Evolutionary conservation across 2,113 vertebrate genomes (phyloP).

Genomic region (Epinephelus moara): DNA sequence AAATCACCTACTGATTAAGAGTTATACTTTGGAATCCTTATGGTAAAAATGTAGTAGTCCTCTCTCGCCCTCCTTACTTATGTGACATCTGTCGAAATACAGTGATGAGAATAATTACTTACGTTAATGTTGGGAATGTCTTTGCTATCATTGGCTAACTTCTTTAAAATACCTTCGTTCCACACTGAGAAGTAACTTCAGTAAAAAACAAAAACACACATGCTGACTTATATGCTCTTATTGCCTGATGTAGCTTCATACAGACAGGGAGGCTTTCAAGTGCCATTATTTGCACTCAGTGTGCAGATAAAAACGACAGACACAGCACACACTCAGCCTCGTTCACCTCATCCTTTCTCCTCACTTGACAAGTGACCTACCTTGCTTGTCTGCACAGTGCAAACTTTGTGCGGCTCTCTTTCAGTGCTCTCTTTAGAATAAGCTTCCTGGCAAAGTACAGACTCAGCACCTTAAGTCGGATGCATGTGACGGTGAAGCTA

Average conservation of each 20-base stretch:
- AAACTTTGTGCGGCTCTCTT: conserved; percentile 44
- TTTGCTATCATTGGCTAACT: background rate
- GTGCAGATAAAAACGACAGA: conserved; percentile 60
- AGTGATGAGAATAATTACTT: background rate
- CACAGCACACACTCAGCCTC: conserved; percentile 41
- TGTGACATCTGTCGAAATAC: background rate
- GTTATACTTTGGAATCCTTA: background rate
- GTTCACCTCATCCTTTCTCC: conserved; percentile 57
- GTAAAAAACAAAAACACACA: background rate
- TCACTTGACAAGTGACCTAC: conserved; percentile 63
- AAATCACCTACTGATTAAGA: background rate
- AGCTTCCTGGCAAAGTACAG: conserved; percentile 37
- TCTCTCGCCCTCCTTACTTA: background rate
- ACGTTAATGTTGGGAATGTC: background rate
- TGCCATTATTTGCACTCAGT: conserved; percentile 49
- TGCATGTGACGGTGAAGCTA: conserved; percentile 3
- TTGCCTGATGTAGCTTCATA: conserved; percentile 9
- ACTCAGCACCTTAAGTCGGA: conserved; percentile 33
- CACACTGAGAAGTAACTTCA: background rate
- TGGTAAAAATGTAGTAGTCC: background rate
- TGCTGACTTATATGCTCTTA: background rate
- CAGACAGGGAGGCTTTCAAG: conserved; percentile 58
- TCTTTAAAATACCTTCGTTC: background rate
- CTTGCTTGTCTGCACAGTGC: conserved; percentile 41
- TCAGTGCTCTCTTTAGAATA: conserved; percentile 32